phyloP scores from a whole-genome alignment of 2,888 invertebrate species.

The Odiellus spinosus region DNA sequence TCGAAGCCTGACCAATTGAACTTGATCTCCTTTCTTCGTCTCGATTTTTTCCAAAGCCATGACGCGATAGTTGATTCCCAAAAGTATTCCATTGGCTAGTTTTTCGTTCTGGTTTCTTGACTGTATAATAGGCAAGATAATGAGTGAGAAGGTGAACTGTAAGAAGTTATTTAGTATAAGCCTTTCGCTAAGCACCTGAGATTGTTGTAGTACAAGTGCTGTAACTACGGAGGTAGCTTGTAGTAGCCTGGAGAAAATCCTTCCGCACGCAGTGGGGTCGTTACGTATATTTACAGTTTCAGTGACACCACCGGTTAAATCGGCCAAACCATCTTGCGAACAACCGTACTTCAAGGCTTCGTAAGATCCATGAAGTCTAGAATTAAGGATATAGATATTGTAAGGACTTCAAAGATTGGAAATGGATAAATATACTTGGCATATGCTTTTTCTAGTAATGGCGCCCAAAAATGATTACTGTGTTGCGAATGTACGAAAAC shows the following conservation, averaged over 20 bases:
- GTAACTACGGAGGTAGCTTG: constrained; percentile 73
- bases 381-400: not conserved
- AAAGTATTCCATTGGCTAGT: constrained; percentile 50
- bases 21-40: constrained; percentile 5
- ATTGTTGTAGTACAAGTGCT: constrained; percentile 43
- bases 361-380: constrained; percentile 74
- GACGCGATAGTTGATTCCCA: constrained; percentile 62
- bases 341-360: constrained; percentile 87
- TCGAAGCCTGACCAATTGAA: constrained; percentile 43
- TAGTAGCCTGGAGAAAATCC: constrained; percentile 50
- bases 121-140: constrained; percentile 8
- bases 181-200: not conserved
- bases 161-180: not conserved
- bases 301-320: constrained; percentile 74
- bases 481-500: constrained; percentile 68
- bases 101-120: constrained; percentile 33
- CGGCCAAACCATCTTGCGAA: constrained; percentile 66
- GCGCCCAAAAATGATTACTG: constrained; percentile 73
- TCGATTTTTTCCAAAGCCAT: constrained; percentile 28
- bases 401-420: too few relatives aligned
- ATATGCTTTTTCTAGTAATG: constrained; percentile 77
- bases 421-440: constrained; percentile 53
- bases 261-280: constrained; percentile 48
- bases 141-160: not conserved
- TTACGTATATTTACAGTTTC: constrained; percentile 58